Conservation (phyloP, 2,113 vertebrate genomes). For the Trachemys scripta region DNA sequence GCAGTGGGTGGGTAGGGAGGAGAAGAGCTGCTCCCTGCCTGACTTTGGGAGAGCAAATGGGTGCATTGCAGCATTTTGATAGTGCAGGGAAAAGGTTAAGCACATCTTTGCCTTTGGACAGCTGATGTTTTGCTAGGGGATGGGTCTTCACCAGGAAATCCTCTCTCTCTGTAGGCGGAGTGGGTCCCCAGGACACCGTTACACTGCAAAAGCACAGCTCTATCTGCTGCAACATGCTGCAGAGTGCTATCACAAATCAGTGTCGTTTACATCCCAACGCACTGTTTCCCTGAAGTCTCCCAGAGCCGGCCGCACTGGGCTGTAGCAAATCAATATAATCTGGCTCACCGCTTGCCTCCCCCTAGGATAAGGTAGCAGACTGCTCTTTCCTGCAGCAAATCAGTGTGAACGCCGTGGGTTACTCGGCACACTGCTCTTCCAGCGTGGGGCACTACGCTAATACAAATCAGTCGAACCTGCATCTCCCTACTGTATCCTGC, state of each 20-base stretch:
- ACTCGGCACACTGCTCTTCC: rapidly evolving
- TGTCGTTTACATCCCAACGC: rapidly evolving
- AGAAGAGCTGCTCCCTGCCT: background rate
- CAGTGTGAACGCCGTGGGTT: rapidly evolving
- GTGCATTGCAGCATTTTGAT: background rate
- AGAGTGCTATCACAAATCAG: rapidly evolving
- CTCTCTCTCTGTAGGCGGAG: too few species aligned
- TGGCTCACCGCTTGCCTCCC: too few species aligned
- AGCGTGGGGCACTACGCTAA: rapidly evolving
- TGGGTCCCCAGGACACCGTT: background rate
- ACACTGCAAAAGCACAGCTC: background rate
- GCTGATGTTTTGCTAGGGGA: background rate
- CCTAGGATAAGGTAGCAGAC: too few species aligned
- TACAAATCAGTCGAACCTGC: background rate
- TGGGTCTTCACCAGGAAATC: background rate
- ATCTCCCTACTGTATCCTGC: rapidly evolving
- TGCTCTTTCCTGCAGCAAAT: background rate
- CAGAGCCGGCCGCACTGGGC: rapidly evolving
- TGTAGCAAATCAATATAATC: background rate
- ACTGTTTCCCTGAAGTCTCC: background rate
- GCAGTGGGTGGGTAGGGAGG: background rate
- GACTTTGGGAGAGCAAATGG: background rate
- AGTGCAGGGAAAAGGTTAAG: background rate
- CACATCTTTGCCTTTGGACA: background rate
- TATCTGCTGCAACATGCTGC: background rate